Base-by-base conservation (phyloP, 2,113 vertebrate genomes). In the Clarias magur region DNA sequence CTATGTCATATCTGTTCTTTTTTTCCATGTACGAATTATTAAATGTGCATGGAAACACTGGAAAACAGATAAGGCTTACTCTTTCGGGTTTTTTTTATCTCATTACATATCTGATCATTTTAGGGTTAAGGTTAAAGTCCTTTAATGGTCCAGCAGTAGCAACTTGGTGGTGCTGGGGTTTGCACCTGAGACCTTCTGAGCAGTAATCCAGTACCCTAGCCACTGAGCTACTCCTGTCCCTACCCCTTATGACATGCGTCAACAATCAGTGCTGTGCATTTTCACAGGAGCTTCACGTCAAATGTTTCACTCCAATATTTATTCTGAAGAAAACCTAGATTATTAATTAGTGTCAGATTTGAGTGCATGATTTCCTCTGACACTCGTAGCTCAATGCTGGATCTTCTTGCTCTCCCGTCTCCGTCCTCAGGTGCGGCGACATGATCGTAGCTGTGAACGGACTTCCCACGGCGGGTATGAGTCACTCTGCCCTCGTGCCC, bases 401-500 rank as follows among this genome's bases (percentile, higher is more conserved):
- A 65, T 42, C 38, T 68, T 82, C 38, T 81, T 48, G 7, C 48
- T 48, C 7, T 62, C 60, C 30, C n/a, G 56, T 90, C 25, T 72
- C 78, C 90, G 87, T 67, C 89, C 92, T 57, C 85, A 99, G 98
- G 93, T 99, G 98, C 80, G 98, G 98, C 0, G 98, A 99, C 91
- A 99, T 99, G 98, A 99, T 99, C 17, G 96, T 99, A 78, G 98
- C 98, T 0, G 98, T 99, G 54, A 99, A 99, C 0, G 95, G 97
- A 90, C 94, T 99, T 1, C 97, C 97, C 0, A 99, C 98, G 0
- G 96, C 97, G 81, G 98, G 98, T 88, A 99, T 99, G 98, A 99
- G 98, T 94, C 98, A 99, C 92, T 99, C 98, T 0, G 98, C 98
- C 0, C 92, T 99, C 2, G 98, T 99, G 63, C 98, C 98, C 86